Evolutionary conservation across 2,888 invertebrate species (phyloP).

Genomic region (Dryobota labecula): DNA sequence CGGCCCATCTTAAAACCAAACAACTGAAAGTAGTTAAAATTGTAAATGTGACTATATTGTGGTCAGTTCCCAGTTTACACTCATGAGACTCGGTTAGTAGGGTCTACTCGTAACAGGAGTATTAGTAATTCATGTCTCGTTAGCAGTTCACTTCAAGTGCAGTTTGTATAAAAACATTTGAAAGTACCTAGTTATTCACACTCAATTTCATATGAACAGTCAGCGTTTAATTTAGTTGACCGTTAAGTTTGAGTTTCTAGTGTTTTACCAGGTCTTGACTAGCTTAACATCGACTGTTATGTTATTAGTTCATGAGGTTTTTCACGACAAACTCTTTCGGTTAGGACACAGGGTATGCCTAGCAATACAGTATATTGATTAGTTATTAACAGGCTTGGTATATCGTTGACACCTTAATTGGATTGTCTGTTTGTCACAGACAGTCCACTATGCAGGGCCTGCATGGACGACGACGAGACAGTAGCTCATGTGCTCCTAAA

Average conservation of each 20-base stretch:
- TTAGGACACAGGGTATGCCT: too few relatives aligned
- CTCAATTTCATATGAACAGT: background rate
- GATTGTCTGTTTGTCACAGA: too few relatives aligned
- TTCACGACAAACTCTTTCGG: too few relatives aligned
- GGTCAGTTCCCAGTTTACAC: conserved; percentile 6
- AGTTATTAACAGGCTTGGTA: too few relatives aligned
- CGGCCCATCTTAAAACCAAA: conserved; percentile 3
- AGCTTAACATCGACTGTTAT: background rate
- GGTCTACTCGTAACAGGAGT: conserved; percentile 34
- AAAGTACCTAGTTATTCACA: background rate
- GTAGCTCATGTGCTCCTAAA: too few relatives aligned
- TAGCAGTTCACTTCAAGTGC: conserved; percentile 14
- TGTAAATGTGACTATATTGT: conserved; percentile 22
- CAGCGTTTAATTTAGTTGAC: conserved; percentile 1
- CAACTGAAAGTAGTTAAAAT: conserved; percentile 32
- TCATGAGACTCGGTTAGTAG: conserved; percentile 32
- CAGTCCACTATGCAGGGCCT: too few relatives aligned
- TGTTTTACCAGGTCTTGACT: background rate
- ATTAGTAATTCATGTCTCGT: conserved; percentile 52
- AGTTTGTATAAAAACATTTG: conserved; percentile 14
- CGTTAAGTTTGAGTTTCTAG: background rate
- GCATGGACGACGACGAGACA: too few relatives aligned
- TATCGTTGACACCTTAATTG: too few relatives aligned
- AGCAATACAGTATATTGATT: too few relatives aligned
- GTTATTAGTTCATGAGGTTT: background rate